Conservation (phyloP, 2,113 vertebrate genomes). For the Ammodytes dubius region DNA sequence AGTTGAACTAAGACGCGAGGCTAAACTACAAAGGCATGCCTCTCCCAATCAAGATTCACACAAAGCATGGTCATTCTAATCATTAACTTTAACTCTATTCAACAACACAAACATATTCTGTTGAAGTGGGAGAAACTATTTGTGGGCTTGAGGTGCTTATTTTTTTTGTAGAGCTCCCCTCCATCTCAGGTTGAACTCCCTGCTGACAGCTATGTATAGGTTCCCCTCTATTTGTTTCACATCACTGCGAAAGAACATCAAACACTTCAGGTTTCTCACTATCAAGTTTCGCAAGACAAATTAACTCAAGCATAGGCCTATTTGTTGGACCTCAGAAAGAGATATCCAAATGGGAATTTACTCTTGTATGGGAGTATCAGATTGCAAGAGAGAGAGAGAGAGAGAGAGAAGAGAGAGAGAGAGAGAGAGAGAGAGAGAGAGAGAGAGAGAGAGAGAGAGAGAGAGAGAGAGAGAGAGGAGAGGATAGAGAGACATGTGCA, state of each 20-base stretch:
- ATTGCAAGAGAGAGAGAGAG: not conserved
- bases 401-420: too few relatives aligned
- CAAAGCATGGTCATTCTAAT: constrained; percentile 60
- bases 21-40: constrained; percentile 54
- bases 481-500: not conserved
- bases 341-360: not conserved
- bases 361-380: not conserved
- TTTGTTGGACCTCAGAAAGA: constrained; percentile 6
- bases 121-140: constrained; percentile 25
- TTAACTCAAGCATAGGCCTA: constrained; percentile 1
- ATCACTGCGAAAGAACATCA: constrained; percentile 66
- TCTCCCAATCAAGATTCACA: constrained; percentile 39
- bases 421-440: too few relatives aligned
- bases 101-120: constrained; percentile 4
- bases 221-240: constrained; percentile 46
- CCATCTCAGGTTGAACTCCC: constrained; percentile 37
- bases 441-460: too few relatives aligned
- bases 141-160: constrained; percentile 24
- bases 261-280: constrained; percentile 59
- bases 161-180: constrained; percentile 25
- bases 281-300: constrained; percentile 17
- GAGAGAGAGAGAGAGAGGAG: too few relatives aligned
- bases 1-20: not conserved
- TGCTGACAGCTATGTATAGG: constrained; percentile 52
- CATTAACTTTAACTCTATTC: constrained; percentile 57